Evolutionary conservation across 2,888 invertebrate genomes (phyloP).

Genomic region (Acanthopleura granulata): DNA sequence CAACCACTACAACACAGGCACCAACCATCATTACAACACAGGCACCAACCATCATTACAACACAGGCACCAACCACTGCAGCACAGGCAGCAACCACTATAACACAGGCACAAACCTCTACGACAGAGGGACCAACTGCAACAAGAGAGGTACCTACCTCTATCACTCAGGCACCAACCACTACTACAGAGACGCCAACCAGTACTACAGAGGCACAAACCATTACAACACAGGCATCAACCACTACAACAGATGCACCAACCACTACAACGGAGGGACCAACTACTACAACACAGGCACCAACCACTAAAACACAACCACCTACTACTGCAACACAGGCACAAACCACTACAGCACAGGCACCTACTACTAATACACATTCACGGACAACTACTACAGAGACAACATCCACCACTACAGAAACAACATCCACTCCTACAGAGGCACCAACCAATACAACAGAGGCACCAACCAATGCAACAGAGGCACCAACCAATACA

Average conservation of each 20-base stretch:
- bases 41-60: neutral
- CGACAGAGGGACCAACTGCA: neutral
- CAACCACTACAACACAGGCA: neutral
- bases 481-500: neutral
- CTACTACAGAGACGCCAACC: neutral
- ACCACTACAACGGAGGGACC: neutral
- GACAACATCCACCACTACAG: neutral
- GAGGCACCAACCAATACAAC: neutral
- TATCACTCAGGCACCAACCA: neutral
- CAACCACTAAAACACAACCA: neutral
- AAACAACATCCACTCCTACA: neutral
- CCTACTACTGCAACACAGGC: neutral
- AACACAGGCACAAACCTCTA: neutral
- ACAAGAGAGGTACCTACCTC: neutral
- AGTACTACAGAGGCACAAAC: neutral
- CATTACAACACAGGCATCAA: neutral
- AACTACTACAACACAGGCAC: neutral
- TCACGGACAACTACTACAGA: neutral
- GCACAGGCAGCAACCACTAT: neutral
- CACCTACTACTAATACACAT: neutral
- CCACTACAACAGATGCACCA: neutral
- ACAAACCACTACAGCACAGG: neutral
- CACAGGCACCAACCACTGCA: neutral
- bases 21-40: neutral
- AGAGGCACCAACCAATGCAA: neutral